These are phyloP conservation scores for Lamprotornis superbus DNA, from an alignment of 2,113 vertebrate genomes.

Conservation along the genomic window DNA sequence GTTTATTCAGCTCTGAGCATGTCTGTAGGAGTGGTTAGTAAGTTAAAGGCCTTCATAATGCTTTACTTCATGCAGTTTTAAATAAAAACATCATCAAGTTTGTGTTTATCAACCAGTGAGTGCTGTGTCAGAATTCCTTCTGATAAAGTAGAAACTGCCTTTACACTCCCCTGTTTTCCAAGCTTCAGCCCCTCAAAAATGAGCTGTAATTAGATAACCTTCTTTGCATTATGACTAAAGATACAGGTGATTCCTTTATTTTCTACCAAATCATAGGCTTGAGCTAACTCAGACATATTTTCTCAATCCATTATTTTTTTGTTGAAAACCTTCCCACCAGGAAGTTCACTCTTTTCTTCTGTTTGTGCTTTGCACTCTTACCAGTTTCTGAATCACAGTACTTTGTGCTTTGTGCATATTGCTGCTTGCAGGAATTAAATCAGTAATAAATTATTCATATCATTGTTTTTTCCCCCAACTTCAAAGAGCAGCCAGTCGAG, in stretches of 20 bases:
- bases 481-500: neutral
- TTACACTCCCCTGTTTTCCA: neutral
- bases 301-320: neutral
- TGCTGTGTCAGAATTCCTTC: neutral
- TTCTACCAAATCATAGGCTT: neutral
- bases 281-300: neutral
- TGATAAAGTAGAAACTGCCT: neutral
- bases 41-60: neutral
- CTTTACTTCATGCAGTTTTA: neutral
- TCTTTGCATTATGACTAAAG: neutral
- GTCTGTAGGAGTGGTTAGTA: neutral
- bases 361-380: neutral
- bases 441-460: neutral
- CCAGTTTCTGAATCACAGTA: neutral
- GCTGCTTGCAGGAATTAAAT: neutral
- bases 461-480: too few species aligned
- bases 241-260: neutral
- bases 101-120: neutral
- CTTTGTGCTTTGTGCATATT: neutral
- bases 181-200: neutral
- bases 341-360: neutral
- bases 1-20: neutral
- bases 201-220: neutral
- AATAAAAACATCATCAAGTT: neutral
- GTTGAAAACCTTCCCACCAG: neutral